Conservation (phyloP, 1,140 invertebrate species). For the Drosophila pallidifrons region DNA sequence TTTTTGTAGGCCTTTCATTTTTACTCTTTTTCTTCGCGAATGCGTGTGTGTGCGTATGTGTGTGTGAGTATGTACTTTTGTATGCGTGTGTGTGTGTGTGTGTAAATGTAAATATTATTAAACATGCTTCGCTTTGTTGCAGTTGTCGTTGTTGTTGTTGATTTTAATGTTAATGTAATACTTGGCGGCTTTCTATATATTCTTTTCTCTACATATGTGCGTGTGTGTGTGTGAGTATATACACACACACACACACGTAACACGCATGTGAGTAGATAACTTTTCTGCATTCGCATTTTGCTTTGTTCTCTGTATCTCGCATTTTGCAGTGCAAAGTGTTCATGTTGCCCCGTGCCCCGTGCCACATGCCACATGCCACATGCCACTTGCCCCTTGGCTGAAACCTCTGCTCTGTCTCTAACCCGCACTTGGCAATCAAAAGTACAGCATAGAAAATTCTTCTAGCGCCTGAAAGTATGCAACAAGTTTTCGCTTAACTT, state of each 20-base stretch:
- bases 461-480: conserved; percentile 9
- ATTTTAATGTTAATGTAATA: conserved; percentile 31
- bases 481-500: conserved; percentile 13
- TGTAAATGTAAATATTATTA: conserved; percentile 1
- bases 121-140: neutral
- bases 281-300: neutral
- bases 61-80: conserved; percentile 1
- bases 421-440: no score
- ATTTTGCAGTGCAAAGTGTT: neutral
- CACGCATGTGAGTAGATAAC: neutral
- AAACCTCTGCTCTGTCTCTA: neutral
- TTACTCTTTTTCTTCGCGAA: conserved; percentile 48
- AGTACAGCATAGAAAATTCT: neutral
- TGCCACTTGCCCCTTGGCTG: no score
- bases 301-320: neutral
- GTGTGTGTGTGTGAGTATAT: neutral
- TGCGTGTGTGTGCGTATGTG: conserved; percentile 11
- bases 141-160: conserved; percentile 8
- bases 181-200: neutral
- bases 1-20: conserved; percentile 45
- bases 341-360: neutral
- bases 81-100: conserved; percentile 31
- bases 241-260: no score
- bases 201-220: neutral
- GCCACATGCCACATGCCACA: no score